These are phyloP conservation scores for Echeneis naucrates DNA, from an alignment of 2,797 vertebrate genomes.

Conservation along the genomic window DNA sequence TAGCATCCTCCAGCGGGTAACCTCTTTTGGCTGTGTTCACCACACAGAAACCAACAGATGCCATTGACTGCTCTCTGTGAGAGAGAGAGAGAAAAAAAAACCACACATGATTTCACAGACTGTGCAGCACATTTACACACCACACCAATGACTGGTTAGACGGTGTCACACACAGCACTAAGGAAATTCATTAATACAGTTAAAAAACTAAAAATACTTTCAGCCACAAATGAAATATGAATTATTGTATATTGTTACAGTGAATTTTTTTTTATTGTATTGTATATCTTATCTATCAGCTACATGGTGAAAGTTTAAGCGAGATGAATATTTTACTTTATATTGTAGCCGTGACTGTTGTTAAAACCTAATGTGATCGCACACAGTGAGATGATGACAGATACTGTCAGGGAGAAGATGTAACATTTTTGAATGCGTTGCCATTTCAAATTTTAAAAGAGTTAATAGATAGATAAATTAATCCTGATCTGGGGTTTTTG, in stretches of 20 bases:
- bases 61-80: constrained; percentile 93
- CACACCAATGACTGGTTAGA: neutral
- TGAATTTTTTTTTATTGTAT: too few relatives aligned
- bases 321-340: neutral
- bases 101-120: too few relatives aligned
- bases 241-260: neutral
- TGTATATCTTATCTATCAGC: neutral
- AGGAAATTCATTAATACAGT: too few relatives aligned
- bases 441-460: neutral
- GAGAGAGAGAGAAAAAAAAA: neutral
- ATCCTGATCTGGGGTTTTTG: neutral
- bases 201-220: too few relatives aligned
- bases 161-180: too few relatives aligned
- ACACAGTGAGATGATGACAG: too few relatives aligned
- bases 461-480: neutral
- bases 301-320: too few relatives aligned
- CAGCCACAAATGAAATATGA: neutral
- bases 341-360: neutral
- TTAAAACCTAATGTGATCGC: too few relatives aligned
- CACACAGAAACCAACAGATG: constrained; percentile 92
- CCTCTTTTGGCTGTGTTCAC: constrained; percentile 93
- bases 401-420: too few relatives aligned
- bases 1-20: constrained; percentile 95
- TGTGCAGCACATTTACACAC: too few relatives aligned
- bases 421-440: too few relatives aligned